These are phyloP conservation scores for Cylloceria caligata DNA, from an alignment of 2,888 invertebrate genomes.

Conservation along the genomic window DNA sequence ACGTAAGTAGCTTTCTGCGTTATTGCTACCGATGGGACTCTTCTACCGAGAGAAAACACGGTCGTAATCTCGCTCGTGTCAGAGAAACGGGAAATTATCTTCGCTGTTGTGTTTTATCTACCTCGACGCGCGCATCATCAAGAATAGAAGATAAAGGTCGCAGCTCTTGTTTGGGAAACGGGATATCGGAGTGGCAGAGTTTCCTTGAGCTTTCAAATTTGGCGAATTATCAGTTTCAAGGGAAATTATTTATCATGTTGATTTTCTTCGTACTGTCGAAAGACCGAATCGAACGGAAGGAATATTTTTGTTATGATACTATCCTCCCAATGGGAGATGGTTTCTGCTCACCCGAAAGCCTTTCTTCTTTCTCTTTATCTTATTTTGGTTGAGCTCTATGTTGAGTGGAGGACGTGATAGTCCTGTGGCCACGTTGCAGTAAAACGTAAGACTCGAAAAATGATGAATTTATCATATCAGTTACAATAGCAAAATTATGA, in stretches of 20 bases:
- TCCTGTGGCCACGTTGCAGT: too few relatives aligned
- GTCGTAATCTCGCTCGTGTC: slow-evolving; percentile 29
- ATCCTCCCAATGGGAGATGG: background rate
- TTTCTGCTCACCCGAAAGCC: background rate
- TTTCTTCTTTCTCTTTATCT: background rate
- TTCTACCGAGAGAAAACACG: slow-evolving; percentile 22
- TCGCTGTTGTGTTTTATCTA: background rate
- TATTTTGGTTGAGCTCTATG: background rate
- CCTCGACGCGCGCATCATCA: background rate
- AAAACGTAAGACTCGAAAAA: too few relatives aligned
- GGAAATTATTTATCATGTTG: background rate
- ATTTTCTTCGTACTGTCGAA: background rate
- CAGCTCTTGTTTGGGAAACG: slow-evolving; percentile 20
- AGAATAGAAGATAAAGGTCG: slow-evolving; percentile 5
- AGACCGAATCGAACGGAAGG: background rate
- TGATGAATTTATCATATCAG: too few relatives aligned
- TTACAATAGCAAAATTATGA: background rate
- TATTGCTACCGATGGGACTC: background rate
- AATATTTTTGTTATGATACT: background rate
- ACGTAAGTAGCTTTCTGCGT: background rate
- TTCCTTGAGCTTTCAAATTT: background rate
- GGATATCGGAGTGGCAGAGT: background rate
- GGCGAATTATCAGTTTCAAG: background rate
- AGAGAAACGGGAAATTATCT: slow-evolving; percentile 9
- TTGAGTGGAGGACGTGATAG: too few relatives aligned